Base-by-base conservation (phyloP, 2,888 invertebrate species). In the Gisinianus flammeolus region DNA sequence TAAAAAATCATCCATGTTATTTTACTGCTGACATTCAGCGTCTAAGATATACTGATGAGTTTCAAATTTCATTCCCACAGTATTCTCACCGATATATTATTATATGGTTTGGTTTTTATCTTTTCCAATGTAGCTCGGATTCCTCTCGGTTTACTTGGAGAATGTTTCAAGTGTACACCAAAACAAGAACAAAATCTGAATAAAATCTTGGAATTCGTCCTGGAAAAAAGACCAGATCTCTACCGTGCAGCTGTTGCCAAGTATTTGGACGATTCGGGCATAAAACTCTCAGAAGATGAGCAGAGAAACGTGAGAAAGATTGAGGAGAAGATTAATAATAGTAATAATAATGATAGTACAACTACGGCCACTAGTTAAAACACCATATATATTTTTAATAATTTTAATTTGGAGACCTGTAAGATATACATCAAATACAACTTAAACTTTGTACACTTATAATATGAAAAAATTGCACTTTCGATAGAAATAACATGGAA, bases 111-210 rank as follows among this genome's bases (percentile, higher is more conserved):
- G n/a, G n/a, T n/a, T n/a, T n/a, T n/a, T n/a, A n/a, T n/a, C n/a
- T n/a, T n/a, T n/a, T n/a, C n/a, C n/a, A n/a, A n/a, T 73, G 28
- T 33, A 80, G 79, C 80, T 35, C 74, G 80, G 22, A 70, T 80
- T 30, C 70, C 75, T 0, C 10, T 31, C 4, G 80, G 64, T 22
- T 56, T 80, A 24, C 71, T 79, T 10, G 80, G 80, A 31, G 72
- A 66, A n/a, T 80, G 80, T 31, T 10, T 64, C 10, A 58, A 74
- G 19, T 80, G 80, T 35, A 80, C 80, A 1, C 77, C 75, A 5
- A 79, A 79, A 33, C 80, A 80, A 33, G 31, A 26, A 4, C 44
- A 56, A 8, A 66, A 77, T 8, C 54, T 80, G 44, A 71, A 79
- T 30, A 77, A 67, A 44, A 66, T 80, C 22, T 31, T 80, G 26